Evolutionary conservation across 2,888 invertebrate genomes (phyloP), one percentile per base, ranked within the genome.

Genomic region (Heliconius ethilla): DNA sequence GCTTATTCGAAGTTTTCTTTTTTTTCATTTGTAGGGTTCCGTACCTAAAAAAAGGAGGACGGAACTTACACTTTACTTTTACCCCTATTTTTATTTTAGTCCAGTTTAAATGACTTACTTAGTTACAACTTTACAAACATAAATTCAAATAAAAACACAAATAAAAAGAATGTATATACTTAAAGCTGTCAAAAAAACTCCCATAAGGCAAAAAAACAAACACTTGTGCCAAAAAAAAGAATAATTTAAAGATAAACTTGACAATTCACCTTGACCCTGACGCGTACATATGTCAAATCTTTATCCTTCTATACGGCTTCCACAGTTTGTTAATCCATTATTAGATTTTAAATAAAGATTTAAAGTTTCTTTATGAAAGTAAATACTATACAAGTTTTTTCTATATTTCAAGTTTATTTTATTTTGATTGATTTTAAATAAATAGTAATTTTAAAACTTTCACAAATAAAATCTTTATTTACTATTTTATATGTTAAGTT

Each of bases 231-330:
- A 22, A 66, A 25, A 25, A n/a, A 33, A 33, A 37, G n/a, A 67
- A 37, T 37, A 37, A 33, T 66, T 70, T 55, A 70, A 70, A 29
- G 22, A 27, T 27, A 27, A 27, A 27, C 27, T 27, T 27, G 27
- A 27, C 27, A 27, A 27, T 27, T 27, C 27, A 76, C 76, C 70
- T 51, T 37, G 76, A 76, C 76, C 70, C 63, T 37, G 51, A 51
- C 75, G 62, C 40, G 70, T 75, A 37, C 66, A 70, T 51, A 18
- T 51, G 22, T 51, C 33, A 33, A 75, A n/a, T 65, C 22, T 45
- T 65, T 76, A 65, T 72, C 76, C 76, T 76, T 65, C 51, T 63
- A 27, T 76, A 59, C 6, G 76, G 76, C 63, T 76, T 76, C 76
- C 51, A 25, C 29, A 7, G 29, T 33, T 29, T 70, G 2, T n/a